phyloP scores from a whole-genome alignment of 2,113 vertebrate species.

The Ceratotherium simum region DNA sequence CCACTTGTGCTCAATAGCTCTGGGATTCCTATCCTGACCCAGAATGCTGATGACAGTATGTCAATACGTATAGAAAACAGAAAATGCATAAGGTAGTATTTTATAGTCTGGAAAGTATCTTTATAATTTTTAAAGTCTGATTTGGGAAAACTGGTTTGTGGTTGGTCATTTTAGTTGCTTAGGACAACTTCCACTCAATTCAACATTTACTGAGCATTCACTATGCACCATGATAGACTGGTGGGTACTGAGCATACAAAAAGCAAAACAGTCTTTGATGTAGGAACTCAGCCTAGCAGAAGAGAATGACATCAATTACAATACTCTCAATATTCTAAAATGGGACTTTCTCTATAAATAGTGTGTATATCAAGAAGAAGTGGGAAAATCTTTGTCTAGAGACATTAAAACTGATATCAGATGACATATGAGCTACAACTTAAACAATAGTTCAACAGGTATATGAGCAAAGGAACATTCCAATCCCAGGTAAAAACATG shows the following conservation, averaged over 20 bases:
- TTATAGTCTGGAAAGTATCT: conserved; percentile 5
- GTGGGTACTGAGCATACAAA: neutral
- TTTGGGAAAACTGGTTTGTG: neutral
- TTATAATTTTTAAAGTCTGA: conserved; percentile 15
- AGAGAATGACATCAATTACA: neutral
- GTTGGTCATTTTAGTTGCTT: neutral
- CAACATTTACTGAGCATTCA: neutral
- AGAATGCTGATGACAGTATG: conserved; percentile 1
- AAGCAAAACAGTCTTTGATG: neutral
- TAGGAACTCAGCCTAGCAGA: neutral
- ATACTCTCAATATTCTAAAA: neutral
- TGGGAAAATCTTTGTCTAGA: neutral
- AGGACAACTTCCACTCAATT: neutral
- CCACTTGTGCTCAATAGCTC: neutral
- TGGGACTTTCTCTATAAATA: neutral
- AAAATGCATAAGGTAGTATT: neutral
- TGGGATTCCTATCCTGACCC: neutral
- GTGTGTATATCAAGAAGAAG: neutral
- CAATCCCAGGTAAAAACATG: neutral
- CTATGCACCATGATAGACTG: neutral
- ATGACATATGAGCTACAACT: neutral
- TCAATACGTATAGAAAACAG: neutral
- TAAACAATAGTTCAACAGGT: neutral
- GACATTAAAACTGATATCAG: conserved; percentile 43
- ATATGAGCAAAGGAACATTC: neutral